These are phyloP conservation scores for Calycopis cecrops DNA, from an alignment of 1,140 invertebrate genomes.

Conservation along the genomic window DNA sequence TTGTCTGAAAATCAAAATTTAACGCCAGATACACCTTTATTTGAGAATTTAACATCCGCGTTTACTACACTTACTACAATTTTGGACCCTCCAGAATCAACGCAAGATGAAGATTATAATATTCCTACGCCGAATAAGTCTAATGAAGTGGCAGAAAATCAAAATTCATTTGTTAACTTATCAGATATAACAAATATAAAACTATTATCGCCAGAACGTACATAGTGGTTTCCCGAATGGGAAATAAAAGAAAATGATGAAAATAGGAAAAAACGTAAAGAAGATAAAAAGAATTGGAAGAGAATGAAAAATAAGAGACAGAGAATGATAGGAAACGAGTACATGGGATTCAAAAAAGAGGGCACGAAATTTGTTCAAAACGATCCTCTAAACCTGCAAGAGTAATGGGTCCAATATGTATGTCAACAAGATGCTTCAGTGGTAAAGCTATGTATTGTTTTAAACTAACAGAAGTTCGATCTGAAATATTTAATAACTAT, in stretches of 20 bases:
- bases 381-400: constrained; percentile 19
- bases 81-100: too few relatives aligned
- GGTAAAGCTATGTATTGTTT: constrained; percentile 11
- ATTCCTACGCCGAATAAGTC: too few relatives aligned
- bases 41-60: too few relatives aligned
- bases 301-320: constrained; percentile 12
- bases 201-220: constrained; percentile 11
- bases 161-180: neutral
- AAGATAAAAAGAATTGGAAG: constrained; percentile 5
- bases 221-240: constrained; percentile 13
- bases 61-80: too few relatives aligned
- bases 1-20: too few relatives aligned
- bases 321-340: constrained; percentile 5
- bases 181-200: constrained; percentile 15
- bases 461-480: constrained; percentile 16
- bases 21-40: too few relatives aligned
- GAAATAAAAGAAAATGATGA: constrained; percentile 14
- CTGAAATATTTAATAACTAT: constrained; percentile 26
- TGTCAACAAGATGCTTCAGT: constrained; percentile 11
- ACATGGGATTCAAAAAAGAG: constrained; percentile 23
- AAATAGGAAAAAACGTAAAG: neutral
- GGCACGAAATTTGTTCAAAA: constrained; percentile 20
- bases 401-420: constrained; percentile 20
- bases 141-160: too few relatives aligned
- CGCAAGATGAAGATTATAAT: too few relatives aligned